Evolutionary conservation across 2,888 invertebrate genomes (phyloP), one percentile per base, ranked within the genome.

Genomic region (Spodoptera exigua): DNA sequence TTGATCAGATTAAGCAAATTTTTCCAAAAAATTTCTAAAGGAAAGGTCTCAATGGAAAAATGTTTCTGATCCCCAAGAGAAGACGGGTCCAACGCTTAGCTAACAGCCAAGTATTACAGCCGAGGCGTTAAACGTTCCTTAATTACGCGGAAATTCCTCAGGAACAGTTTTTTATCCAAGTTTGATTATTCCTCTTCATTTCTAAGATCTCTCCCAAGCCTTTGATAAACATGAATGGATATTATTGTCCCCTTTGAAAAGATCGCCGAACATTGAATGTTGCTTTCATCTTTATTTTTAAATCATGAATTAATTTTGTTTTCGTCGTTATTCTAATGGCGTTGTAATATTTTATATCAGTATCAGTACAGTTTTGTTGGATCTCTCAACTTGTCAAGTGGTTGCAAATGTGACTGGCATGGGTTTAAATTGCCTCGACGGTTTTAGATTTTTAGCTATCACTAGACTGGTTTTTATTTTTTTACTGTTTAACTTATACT

Each of bases 91-190:
- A 9, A 40, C 36, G 35, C 34, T 37, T 41, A 61, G 37, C 47
- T 35, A 45, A 53, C 54, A 21, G 55, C 54, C 12, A 9, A 34
- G 37, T 35, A 17, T 40, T 32, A 14, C 41, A 74, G 44, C 32
- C 45, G 53, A 65, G 40, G 59, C 66, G 61, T 64, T 56, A 58
- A 75, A 61, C 17, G 55, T n/a, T 67, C 78, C 60, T 67, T 77
- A 75, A 77, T 71, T 77, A 70, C 48, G 47, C 58, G 75, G 59
- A 74, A 74, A 75, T 45, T 58, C 51, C 12, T 1, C 27, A 56
- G 71, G 60, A 48, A 67, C 61, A 67, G 43, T 55, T 67, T 74
- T 27, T 74, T 64, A 61, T 67, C 59, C 75, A 35, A 17, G 32
- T 63, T 63, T 43, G 51, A 74, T 70, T 76, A 66, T 55, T 54